Evolutionary conservation across 2,797 vertebrate genomes (phyloP).

Genomic region (Ataeniobius toweri): DNA sequence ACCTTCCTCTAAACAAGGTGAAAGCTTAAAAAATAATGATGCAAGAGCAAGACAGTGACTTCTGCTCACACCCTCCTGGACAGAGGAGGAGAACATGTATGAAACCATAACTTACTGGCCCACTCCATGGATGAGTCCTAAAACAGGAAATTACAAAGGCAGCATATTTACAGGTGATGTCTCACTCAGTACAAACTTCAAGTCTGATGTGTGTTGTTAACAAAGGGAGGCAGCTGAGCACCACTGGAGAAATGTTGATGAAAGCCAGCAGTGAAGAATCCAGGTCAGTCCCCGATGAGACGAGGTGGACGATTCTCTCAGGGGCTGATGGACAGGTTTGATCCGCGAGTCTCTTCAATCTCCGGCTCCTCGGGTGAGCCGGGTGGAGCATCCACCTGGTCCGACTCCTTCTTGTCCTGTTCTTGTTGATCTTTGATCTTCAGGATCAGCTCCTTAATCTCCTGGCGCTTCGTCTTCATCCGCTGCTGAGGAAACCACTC

Average conservation of each 20-base stretch:
- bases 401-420: constrained; percentile 78
- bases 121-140: constrained; percentile 23
- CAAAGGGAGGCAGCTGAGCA: constrained; percentile 67
- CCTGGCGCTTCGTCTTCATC: constrained; percentile 97
- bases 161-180: constrained; percentile 85
- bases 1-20: constrained; percentile 44
- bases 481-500: constrained; percentile 95
- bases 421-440: constrained; percentile 88
- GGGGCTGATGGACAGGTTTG: constrained; percentile 69
- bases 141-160: constrained; percentile 90
- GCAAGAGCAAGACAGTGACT: constrained; percentile 40
- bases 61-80: constrained; percentile 31
- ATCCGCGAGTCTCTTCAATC: constrained; percentile 76
- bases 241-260: constrained; percentile 36
- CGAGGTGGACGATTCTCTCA: constrained; percentile 70
- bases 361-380: constrained; percentile 75
- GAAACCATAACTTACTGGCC: constrained; percentile 65
- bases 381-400: constrained; percentile 11
- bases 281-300: constrained; percentile 36
- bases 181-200: constrained; percentile 62
- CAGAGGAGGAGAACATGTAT: constrained; percentile 42
- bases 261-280: constrained; percentile 79
- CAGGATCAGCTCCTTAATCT: constrained; percentile 91
- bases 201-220: constrained; percentile 44
- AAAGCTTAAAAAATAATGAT: constrained; percentile 50